Base-by-base conservation (phyloP, 2,113 vertebrate genomes). In the Oreochromis spilurus region DNA sequence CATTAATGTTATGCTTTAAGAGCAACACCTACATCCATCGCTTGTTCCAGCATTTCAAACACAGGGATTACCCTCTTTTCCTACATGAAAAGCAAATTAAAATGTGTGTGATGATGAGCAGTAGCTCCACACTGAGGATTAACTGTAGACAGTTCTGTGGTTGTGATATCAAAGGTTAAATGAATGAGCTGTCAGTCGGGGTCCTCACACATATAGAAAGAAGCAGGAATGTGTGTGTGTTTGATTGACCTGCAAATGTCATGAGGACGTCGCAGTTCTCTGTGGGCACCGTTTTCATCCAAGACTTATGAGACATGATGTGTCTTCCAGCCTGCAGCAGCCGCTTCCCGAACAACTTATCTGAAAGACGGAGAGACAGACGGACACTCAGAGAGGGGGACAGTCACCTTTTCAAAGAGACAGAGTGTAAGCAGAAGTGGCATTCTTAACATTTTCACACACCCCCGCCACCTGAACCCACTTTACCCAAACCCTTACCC, bases 281-380 rank as follows among this genome's bases (percentile, higher is more conserved):
- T 0, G 98, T 99, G 93, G 98, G 98, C 93, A 99, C 98, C 0
- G 98, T 99, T 94, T 98, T 99, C 98, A 99, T 99, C 98, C 98
- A 99, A 19, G 98, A 98, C 91, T 99, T 99, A 95, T 99, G 98
- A 92, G 98, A 98, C 97, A 99, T 98, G 96, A 99, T 97, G 97
- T 99, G 98, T 79, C 98, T 97, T 50, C 98, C 98, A 1, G 98
- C 98, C 93, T 99, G 98, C 82, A 99, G 96, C 87, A 99, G 97
- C 72, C 97, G 95, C 97, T 98, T 99, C 86, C 98, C 98, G 12
- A 99, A 99, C 67, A 99, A 96, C 93, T 99, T 99, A 95, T 99
- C 98, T 99, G 96, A 82, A 87, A 88, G 57, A 60, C 50, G 83
- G 83, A 91, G 17, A 65, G 31, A 65, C 60, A 65, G 31, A 36